Evolutionary conservation across 1,140 invertebrate genomes (phyloP).

Genomic region (Liolophura sinensis): DNA sequence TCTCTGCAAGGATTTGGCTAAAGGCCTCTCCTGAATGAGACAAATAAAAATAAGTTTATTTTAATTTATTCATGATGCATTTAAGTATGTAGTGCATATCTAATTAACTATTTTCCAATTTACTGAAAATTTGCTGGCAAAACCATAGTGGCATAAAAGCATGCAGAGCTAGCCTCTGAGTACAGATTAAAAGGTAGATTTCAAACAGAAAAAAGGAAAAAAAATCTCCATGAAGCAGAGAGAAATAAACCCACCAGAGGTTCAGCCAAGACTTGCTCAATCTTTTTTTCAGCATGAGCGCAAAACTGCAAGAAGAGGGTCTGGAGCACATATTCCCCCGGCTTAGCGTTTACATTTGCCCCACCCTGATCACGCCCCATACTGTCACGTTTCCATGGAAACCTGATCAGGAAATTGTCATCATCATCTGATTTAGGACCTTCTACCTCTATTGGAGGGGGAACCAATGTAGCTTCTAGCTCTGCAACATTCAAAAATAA

Average conservation of each 20-base stretch:
- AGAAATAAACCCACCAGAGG: conserved; percentile 67
- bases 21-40: conserved; percentile 71
- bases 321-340: conserved; percentile 92
- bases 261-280: conserved; percentile 91
- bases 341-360: conserved; percentile 33
- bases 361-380: conserved; percentile 13
- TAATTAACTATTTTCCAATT: neutral
- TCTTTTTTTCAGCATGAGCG: conserved; percentile 89
- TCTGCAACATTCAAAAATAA: too few species aligned
- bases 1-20: conserved; percentile 91
- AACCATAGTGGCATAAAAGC: neutral
- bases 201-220: neutral
- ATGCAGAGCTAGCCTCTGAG: neutral
- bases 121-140: neutral
- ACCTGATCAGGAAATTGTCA: conserved; percentile 13
- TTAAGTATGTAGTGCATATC: neutral
- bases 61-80: neutral
- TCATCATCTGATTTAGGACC: neutral
- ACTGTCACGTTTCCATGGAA: conserved; percentile 39
- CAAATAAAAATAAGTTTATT: neutral
- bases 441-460: neutral
- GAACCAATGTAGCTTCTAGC: neutral
- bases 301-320: conserved; percentile 94
- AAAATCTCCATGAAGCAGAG: neutral
- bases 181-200: neutral